Evolutionary conservation across 2,888 invertebrate genomes (phyloP), one percentile per base, ranked within the genome.

Genomic region (Pedicia rivosa): DNA sequence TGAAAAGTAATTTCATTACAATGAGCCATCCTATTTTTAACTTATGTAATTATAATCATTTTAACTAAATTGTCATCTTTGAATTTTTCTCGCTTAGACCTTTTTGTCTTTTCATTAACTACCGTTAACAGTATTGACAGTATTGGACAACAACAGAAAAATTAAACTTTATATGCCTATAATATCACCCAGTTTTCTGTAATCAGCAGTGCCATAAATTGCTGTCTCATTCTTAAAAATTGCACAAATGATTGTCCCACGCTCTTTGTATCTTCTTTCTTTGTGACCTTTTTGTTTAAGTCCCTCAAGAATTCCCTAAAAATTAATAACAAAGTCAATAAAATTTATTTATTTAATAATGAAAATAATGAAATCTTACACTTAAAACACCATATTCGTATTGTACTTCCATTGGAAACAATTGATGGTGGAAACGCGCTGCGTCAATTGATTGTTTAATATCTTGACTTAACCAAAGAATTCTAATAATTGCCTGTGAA

Each of bases 371-470:
- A n/a, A n/a, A n/a, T n/a, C n/a, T n/a, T n/a, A n/a, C n/a, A n/a
- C n/a, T n/a, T n/a, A n/a, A n/a, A n/a, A n/a, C n/a, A 78, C 69
- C 72, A 14, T 62, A n/a, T 50, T 87, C 86, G 47, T 79, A 72
- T 41, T 73, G 65, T 2, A 84, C 57, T 38, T 68, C 61, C 68
- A 81, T 78, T 1, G 87, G 87, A 38, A 75, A 56, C 38, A 91
- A 70, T 53, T 94, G 92, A 55, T 94, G 91, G 62, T 94, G 92
- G 19, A 92, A 62, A 40, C 91, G 67, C 2, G 72, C 70, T 2
- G 72, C 68, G 50, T 78, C 74, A 39, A 88, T 70, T 1, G 83
- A 77, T 36, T 73, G 62, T 38, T 75, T 69, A n/a, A 91, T 65
- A 27, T 70, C 65, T 14, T 68, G 63, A 2, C 68, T 70, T 47